phyloP scores from a whole-genome alignment of 2,888 invertebrate genomes.

The Diogma glabrata region DNA sequence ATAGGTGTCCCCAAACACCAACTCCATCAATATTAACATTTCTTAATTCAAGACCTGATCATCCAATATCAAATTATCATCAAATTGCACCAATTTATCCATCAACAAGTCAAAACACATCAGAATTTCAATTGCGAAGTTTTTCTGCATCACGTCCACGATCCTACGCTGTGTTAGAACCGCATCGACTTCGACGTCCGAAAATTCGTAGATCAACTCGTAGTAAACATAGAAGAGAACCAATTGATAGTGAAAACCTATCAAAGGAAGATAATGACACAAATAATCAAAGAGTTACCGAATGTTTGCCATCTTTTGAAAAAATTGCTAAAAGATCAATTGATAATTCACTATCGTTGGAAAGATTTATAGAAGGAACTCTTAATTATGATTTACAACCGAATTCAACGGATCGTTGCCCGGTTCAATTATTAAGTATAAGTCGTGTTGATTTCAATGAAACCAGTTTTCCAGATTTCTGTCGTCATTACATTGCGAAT shows the following conservation, averaged over 20 bases:
- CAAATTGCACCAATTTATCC: constrained; percentile 9
- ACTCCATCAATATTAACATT: constrained; percentile 6
- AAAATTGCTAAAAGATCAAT: constrained; percentile 6
- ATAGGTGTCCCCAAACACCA: constrained; percentile 11
- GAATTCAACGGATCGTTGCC: constrained; percentile 8
- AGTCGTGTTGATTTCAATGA: constrained; percentile 27
- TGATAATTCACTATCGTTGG: constrained; percentile 11
- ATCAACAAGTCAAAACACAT: not conserved
- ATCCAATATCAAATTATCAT: constrained; percentile 6
- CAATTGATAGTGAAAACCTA: constrained; percentile 7
- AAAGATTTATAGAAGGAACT: constrained; percentile 5
- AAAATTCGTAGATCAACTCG: constrained; percentile 43
- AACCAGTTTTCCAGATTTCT: constrained; percentile 31
- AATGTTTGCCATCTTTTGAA: not conserved
- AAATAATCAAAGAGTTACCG: not conserved
- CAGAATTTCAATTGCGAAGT: constrained; percentile 7
- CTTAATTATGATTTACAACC: constrained; percentile 6
- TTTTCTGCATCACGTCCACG: not conserved
- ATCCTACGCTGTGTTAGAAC: constrained; percentile 18
- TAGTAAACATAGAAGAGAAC: constrained; percentile 8
- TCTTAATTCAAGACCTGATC: constrained; percentile 4
- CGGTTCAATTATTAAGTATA: constrained; percentile 27
- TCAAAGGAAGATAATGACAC: constrained; percentile 11
- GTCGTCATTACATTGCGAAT: constrained; percentile 30
- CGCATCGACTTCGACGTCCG: constrained; percentile 39